These are phyloP conservation scores for Hippocampus barbouri DNA, from an alignment of 2,113 vertebrate species.

Conservation along the genomic window DNA sequence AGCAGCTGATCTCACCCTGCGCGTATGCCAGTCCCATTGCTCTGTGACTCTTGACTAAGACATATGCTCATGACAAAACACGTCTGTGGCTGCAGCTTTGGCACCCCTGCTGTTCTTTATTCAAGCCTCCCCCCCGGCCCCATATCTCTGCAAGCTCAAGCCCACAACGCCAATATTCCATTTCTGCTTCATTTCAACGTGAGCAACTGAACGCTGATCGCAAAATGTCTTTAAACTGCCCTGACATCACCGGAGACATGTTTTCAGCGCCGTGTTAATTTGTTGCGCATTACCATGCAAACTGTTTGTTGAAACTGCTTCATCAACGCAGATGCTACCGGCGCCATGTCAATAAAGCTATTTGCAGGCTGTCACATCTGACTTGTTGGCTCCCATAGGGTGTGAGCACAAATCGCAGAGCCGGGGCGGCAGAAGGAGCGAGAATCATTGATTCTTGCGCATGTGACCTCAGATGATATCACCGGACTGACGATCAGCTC, in stretches of 20 bases:
- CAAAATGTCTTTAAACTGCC: background rate
- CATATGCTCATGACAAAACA: conserved; percentile 54
- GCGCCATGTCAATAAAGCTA: conserved; percentile 69
- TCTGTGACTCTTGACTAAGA: conserved; percentile 45
- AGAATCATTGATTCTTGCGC: conserved; percentile 50
- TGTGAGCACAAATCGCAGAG: conserved; percentile 30
- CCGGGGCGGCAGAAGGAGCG: conserved; percentile 23
- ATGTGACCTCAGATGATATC: conserved; percentile 63
- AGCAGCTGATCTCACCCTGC: conserved; percentile 57
- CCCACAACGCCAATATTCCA: background rate
- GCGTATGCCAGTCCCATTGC: conserved; percentile 29
- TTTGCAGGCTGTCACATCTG: conserved; percentile 59
- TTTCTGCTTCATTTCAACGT: background rate
- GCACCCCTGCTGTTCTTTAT: conserved; percentile 22
- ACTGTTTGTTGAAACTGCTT: conserved; percentile 39
- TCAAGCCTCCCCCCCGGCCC: background rate
- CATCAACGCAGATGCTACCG: conserved; percentile 63
- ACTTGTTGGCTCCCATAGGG: conserved; percentile 26
- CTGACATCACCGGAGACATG: background rate
- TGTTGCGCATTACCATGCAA: background rate
- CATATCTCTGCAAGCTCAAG: background rate
- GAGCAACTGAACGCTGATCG: background rate
- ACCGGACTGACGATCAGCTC: conserved; percentile 29
- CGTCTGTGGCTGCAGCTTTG: conserved; percentile 40
- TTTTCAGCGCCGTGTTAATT: background rate